A percentile compares a stretch with the other conserved stretches of the same genome.
Conservation (phyloP, 1,140 invertebrate genomes). For the Ostrea denselamellosa region DNA sequence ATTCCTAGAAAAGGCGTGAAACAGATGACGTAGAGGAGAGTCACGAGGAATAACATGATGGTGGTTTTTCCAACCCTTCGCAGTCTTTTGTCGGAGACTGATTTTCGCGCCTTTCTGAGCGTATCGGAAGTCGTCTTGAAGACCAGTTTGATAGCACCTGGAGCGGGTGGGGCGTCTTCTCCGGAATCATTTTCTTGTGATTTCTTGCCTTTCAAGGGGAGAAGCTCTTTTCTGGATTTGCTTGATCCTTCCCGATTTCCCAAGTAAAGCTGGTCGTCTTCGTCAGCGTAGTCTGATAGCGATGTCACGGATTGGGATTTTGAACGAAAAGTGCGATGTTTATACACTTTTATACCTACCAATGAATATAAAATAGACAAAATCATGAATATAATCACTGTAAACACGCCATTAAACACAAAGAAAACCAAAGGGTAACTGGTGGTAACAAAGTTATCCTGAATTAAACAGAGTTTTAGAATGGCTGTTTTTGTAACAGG, state of each 20-base stretch:
- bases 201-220: constrained; percentile 15
- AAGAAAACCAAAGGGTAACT: constrained; percentile 48
- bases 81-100: constrained; percentile 39
- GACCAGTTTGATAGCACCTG: constrained; percentile 42
- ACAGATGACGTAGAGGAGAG: constrained; percentile 53
- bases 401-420: constrained; percentile 47
- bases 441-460: constrained; percentile 34
- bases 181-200: background rate
- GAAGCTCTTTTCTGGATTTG: background rate
- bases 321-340: constrained; percentile 47
- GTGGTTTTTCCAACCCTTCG: constrained; percentile 58
- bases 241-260: background rate
- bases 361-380: constrained; percentile 49
- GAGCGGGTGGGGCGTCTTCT: constrained; percentile 9
- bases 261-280: constrained; percentile 42
- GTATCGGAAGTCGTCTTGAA: constrained; percentile 33
- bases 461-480: constrained; percentile 50
- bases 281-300: constrained; percentile 21
- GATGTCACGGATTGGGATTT: constrained; percentile 12
- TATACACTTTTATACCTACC: constrained; percentile 49
- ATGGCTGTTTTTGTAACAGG: background rate
- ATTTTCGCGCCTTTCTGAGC: constrained; percentile 42
- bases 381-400: constrained; percentile 46
- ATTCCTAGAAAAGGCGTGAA: constrained; percentile 53
- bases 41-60: constrained; percentile 52